These are phyloP conservation scores for Catocala sponsa DNA, from an alignment of 2,888 invertebrate genomes.

Conservation along the genomic window DNA sequence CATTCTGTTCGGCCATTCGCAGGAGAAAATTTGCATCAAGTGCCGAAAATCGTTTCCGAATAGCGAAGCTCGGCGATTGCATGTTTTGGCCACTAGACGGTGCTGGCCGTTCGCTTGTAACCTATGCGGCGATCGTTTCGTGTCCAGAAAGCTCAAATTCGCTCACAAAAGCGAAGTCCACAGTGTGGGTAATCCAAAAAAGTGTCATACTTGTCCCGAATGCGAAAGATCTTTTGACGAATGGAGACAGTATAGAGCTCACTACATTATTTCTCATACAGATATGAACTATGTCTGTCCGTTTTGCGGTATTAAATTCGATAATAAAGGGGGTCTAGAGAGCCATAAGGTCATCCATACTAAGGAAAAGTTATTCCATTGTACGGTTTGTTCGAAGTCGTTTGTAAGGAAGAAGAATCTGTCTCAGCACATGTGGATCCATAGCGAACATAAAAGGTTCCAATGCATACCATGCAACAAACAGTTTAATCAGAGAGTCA, in stretches of 20 bases:
- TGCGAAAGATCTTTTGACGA: constrained; percentile 58
- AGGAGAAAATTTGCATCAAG: constrained; percentile 51
- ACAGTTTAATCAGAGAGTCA: constrained; percentile 60
- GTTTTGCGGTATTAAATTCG: constrained; percentile 62
- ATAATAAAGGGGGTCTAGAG: constrained; percentile 68
- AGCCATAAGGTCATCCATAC: constrained; percentile 79
- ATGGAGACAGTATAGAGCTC: constrained; percentile 53
- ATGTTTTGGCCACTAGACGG: constrained; percentile 54
- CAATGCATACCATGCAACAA: constrained; percentile 64
- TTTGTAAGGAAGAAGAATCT: constrained; percentile 69
- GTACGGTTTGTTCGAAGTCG: constrained; percentile 74
- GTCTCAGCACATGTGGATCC: constrained; percentile 70
- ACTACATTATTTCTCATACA: constrained; percentile 65
- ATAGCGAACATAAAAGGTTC: constrained; percentile 68
- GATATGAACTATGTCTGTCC: constrained; percentile 59
- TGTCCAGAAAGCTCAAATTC: constrained; percentile 50
- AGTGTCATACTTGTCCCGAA: constrained; percentile 58
- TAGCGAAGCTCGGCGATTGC: constrained; percentile 49
- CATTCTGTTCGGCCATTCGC: constrained; percentile 40
- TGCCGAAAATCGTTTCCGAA: constrained; percentile 61
- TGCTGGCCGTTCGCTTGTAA: constrained; percentile 66
- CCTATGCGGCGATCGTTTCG: constrained; percentile 62
- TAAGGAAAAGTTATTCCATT: constrained; percentile 76
- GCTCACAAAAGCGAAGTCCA: constrained; percentile 61
- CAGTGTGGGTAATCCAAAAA: constrained; percentile 48